These are phyloP conservation scores for Hylyphantes graminicola DNA, from an alignment of 1,140 invertebrate genomes.

Conservation along the genomic window DNA sequence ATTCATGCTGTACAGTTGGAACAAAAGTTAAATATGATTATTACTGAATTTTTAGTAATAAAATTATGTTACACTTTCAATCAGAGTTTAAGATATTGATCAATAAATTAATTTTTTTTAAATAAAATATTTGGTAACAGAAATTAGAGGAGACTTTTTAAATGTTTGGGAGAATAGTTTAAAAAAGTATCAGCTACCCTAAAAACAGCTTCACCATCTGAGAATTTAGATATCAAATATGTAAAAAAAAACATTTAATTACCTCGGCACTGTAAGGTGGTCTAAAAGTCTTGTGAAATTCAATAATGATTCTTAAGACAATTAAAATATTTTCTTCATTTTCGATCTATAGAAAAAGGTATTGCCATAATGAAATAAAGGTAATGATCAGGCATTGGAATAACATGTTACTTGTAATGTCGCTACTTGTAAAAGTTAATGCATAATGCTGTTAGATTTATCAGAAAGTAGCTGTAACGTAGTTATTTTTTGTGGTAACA, in stretches of 20 bases:
- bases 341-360: slow-evolving; percentile 75
- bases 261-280: slow-evolving; percentile 90
- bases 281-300: slow-evolving; percentile 93
- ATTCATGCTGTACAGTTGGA: too few relatives aligned
- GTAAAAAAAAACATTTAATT: slow-evolving; percentile 50
- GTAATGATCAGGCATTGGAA: too few relatives aligned
- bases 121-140: slow-evolving; percentile 12
- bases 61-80: too few relatives aligned
- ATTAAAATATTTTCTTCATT: slow-evolving; percentile 98
- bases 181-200: neutral
- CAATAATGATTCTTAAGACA: slow-evolving; percentile 94
- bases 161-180: neutral
- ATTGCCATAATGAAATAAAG: neutral
- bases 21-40: too few relatives aligned
- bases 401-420: too few relatives aligned
- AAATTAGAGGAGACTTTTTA: neutral
- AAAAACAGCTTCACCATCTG: too few relatives aligned
- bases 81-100: too few relatives aligned
- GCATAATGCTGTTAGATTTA: too few relatives aligned
- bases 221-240: neutral
- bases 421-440: too few relatives aligned
- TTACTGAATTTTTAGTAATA: too few relatives aligned
- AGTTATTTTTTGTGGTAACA: too few relatives aligned
- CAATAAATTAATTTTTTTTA: slow-evolving; percentile 9
- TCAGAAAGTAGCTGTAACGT: too few relatives aligned